These are phyloP conservation scores for Coreoperca whiteheadi DNA, from an alignment of 2,113 vertebrate species.

Conservation along the genomic window DNA sequence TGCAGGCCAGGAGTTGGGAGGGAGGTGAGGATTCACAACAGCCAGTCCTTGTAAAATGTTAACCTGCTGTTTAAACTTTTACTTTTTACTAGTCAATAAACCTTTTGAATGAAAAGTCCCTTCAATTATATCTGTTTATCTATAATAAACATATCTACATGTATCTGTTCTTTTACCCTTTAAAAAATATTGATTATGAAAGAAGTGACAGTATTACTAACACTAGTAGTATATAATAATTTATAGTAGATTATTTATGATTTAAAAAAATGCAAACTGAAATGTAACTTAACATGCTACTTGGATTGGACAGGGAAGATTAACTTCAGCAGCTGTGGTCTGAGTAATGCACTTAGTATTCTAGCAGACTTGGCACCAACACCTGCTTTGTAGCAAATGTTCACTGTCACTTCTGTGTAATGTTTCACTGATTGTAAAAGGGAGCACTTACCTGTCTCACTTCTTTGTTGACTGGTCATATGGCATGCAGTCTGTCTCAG, in stretches of 20 bases:
- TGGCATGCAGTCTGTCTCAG: conserved; percentile 27
- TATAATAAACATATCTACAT: background rate
- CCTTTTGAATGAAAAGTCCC: background rate
- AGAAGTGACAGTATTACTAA: background rate
- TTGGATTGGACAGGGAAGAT: conserved; percentile 6
- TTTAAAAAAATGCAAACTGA: no score
- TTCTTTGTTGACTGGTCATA: conserved; percentile 38
- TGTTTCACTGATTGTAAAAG: conserved; percentile 36
- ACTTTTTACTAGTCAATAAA: conserved; percentile 32
- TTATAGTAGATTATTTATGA: background rate
- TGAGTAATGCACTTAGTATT: conserved; percentile 50
- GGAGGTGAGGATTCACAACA: conserved; percentile 4
- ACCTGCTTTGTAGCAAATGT: background rate
- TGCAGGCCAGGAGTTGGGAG: background rate
- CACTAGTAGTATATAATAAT: no score
- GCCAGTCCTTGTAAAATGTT: conserved; percentile 11
- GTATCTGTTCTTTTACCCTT: background rate
- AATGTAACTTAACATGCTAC: background rate
- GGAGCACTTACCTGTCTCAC: conserved; percentile 45
- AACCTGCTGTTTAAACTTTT: conserved; percentile 27
- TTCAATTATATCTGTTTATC: conserved; percentile 1
- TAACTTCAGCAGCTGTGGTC: conserved; percentile 42
- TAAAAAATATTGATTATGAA: background rate
- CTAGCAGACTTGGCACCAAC: background rate
- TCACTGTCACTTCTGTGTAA: conserved; percentile 44